Conservation (phyloP, 2,113 vertebrate species). For the Mustela nigripes region DNA sequence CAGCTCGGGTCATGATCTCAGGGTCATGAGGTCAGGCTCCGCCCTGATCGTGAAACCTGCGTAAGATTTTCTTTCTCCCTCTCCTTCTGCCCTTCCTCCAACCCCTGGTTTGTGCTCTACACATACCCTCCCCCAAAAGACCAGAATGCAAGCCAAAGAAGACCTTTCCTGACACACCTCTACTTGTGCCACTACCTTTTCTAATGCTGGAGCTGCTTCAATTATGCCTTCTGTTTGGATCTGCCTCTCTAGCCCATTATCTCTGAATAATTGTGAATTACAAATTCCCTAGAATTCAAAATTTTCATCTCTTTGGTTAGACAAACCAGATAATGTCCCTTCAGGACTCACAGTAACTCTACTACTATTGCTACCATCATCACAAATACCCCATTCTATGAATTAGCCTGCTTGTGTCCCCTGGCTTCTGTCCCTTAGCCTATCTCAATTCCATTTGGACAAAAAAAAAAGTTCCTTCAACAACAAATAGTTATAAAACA, state of each 20-base stretch:
- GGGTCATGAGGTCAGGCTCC: neutral
- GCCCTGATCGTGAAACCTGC: neutral
- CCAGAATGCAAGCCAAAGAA: neutral
- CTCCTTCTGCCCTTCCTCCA: neutral
- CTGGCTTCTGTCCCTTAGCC: neutral
- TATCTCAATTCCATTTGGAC: neutral
- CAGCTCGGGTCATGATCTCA: neutral
- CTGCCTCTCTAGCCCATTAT: neutral
- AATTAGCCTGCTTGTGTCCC: neutral
- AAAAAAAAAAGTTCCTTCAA: neutral
- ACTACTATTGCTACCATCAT: neutral
- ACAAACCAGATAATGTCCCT: neutral
- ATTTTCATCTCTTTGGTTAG: neutral
- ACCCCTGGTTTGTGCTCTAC: neutral
- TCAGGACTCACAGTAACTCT: constrained; percentile 6
- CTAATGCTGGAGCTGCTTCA: neutral
- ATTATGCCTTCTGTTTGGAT: neutral
- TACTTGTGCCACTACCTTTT: neutral
- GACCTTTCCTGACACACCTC: neutral
- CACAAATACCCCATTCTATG: neutral
- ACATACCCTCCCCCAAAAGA: neutral
- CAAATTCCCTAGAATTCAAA: neutral
- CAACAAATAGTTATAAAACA: constrained; percentile 34
- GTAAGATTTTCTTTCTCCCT: neutral
- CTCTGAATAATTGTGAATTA: neutral